A percentile compares a stretch with the other conserved stretches of the same genome.
phyloP scores from a whole-genome alignment of 2,888 invertebrate species.

The Drosophila dives region DNA sequence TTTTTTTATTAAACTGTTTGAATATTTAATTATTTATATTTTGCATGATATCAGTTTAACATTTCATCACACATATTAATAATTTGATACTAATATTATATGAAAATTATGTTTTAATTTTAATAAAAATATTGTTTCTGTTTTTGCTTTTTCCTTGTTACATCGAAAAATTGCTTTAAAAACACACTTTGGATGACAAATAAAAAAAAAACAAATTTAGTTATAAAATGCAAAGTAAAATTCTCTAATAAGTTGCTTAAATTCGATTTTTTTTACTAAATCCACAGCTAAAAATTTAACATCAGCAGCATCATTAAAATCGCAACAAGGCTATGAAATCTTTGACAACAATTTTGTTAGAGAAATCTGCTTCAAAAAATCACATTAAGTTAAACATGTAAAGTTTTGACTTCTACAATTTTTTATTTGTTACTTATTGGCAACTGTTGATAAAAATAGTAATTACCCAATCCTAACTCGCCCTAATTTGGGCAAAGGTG shows the following conservation, averaged over 20 bases:
- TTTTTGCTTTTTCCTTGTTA: too few relatives aligned
- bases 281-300: too few relatives aligned
- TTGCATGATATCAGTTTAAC: background rate
- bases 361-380: background rate
- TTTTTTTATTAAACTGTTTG: background rate
- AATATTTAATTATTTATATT: background rate
- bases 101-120: background rate
- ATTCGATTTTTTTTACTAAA: background rate
- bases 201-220: too few relatives aligned
- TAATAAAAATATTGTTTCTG: background rate
- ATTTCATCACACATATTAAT: background rate
- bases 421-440: background rate
- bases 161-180: too few relatives aligned
- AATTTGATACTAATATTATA: background rate
- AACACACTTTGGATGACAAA: too few relatives aligned
- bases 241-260: background rate
- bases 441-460: slow-evolving; percentile 51
- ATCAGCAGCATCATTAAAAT: too few relatives aligned
- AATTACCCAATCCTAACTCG: slow-evolving; percentile 61
- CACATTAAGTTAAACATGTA: background rate
- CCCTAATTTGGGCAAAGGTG: slow-evolving; percentile 50
- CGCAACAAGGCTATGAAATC: too few relatives aligned
- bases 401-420: background rate
- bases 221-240: background rate
- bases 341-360: too few relatives aligned